Evolutionary conservation across 2,888 invertebrate species (phyloP).

Genomic region (Cybosia mesomella): DNA sequence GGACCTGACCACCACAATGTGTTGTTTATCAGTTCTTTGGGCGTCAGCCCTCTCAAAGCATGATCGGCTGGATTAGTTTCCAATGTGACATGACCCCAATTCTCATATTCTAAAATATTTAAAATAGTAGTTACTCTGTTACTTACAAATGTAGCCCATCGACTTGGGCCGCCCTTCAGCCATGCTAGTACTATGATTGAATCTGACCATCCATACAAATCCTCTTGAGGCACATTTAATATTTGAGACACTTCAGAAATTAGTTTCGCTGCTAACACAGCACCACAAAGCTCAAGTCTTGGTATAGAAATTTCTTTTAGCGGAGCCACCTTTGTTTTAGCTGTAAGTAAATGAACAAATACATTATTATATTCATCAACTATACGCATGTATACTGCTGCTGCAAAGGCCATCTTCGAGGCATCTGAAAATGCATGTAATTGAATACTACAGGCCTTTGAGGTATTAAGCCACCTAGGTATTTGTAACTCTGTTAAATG

Average conservation of each 20-base stretch:
- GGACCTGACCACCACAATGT: conserved; percentile 21
- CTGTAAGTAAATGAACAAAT: too few relatives aligned
- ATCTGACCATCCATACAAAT: conserved; percentile 14
- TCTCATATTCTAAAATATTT: not conserved
- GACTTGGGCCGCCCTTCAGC: not conserved
- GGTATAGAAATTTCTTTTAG: conserved; percentile 11
- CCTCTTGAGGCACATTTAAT: not conserved
- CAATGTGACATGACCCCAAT: conserved; percentile 9
- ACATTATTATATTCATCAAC: too few relatives aligned
- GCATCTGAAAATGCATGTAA: too few relatives aligned
- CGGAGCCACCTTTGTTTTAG: too few relatives aligned
- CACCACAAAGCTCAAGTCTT: conserved; percentile 26
- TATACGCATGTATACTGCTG: too few relatives aligned
- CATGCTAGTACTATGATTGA: conserved; percentile 19
- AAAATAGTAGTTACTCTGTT: conserved; percentile 11
- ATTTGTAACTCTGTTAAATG: too few relatives aligned
- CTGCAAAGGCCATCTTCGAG: too few relatives aligned
- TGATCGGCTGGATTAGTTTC: conserved; percentile 16
- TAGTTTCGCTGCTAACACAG: conserved; percentile 20
- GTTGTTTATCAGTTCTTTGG: not conserved
- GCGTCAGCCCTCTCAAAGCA: conserved; percentile 1
- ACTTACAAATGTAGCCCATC: conserved; percentile 15
- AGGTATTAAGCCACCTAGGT: too few relatives aligned
- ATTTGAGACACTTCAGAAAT: conserved; percentile 14
- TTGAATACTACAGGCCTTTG: too few relatives aligned